These are phyloP conservation scores for Andrena bucephala DNA, from an alignment of 2,888 invertebrate species.

Conservation along the genomic window DNA sequence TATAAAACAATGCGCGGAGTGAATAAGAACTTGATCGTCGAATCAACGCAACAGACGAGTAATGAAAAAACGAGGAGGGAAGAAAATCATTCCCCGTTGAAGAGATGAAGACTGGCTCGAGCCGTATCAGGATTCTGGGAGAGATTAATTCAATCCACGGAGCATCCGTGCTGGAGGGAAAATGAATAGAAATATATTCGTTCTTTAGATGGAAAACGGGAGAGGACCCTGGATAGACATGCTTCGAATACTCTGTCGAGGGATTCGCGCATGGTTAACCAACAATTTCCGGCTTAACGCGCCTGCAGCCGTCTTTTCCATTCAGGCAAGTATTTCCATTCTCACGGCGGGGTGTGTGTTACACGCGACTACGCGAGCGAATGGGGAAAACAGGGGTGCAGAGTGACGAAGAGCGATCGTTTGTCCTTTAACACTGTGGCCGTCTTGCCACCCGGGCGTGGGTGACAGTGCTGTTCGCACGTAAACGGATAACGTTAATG, in stretches of 20 bases:
- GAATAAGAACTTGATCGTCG: too few species aligned
- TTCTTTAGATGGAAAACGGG: not conserved
- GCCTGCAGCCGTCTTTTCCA: slow-evolving; percentile 27
- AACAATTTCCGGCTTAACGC: slow-evolving; percentile 53
- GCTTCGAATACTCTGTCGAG: not conserved
- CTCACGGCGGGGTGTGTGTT: not conserved
- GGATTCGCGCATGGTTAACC: slow-evolving; percentile 59
- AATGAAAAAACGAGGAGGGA: too few species aligned
- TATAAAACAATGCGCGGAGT: too few species aligned
- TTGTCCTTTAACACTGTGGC: not conserved
- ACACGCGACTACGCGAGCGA: not conserved
- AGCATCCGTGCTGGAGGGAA: not conserved
- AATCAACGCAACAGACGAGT: too few species aligned
- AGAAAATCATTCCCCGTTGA: too few species aligned
- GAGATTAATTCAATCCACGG: too few species aligned
- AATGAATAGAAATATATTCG: not conserved
- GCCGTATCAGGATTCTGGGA: too few species aligned
- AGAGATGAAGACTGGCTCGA: too few species aligned
- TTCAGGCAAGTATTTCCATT: not conserved
- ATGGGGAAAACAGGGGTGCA: not conserved
- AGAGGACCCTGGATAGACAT: slow-evolving; percentile 1
- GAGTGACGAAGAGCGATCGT: not conserved
- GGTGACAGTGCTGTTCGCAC: too few species aligned
- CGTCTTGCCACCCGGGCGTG: not conserved
- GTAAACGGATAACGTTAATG: too few species aligned